phyloP scores from a whole-genome alignment of 2,888 invertebrate genomes.

The Meandrusa payeni region DNA sequence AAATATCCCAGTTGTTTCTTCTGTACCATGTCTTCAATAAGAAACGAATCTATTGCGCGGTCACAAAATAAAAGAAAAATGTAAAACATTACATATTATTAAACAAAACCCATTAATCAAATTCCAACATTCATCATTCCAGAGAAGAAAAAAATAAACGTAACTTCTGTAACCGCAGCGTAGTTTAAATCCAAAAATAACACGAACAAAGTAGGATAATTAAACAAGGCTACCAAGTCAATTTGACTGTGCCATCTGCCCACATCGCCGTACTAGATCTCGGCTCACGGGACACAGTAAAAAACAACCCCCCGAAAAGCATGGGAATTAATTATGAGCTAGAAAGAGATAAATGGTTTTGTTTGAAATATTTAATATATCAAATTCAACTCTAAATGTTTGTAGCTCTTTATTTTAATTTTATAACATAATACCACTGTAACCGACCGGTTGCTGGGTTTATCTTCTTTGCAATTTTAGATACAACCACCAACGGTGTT shows the following conservation, averaged over 20 bases:
- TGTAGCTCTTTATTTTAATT: not conserved
- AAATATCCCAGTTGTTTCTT: no score
- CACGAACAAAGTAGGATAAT: slow-evolving; percentile 34
- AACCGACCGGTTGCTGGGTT: no score
- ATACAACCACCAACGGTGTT: no score
- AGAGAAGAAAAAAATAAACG: slow-evolving; percentile 1
- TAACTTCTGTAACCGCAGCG: no score
- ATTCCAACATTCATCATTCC: no score
- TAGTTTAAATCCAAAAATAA: slow-evolving; percentile 31
- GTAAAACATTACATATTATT: no score
- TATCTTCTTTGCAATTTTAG: no score
- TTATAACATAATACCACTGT: no score
- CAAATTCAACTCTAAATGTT: not conserved
- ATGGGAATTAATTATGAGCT: slow-evolving; percentile 20
- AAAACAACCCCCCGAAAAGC: slow-evolving; percentile 17
- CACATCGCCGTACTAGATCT: slow-evolving; percentile 27
- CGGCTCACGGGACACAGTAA: slow-evolving; percentile 16
- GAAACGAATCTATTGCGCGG: no score
- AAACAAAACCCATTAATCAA: no score
- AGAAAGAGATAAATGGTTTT: slow-evolving; percentile 18
- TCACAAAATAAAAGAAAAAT: no score
- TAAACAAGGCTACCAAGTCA: slow-evolving; percentile 30
- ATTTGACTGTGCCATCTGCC: slow-evolving; percentile 38
- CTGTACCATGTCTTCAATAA: no score
- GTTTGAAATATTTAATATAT: slow-evolving; percentile 9